Base-by-base conservation (phyloP, 2,888 invertebrate species). In the Rhaphigaster nebulosa region DNA sequence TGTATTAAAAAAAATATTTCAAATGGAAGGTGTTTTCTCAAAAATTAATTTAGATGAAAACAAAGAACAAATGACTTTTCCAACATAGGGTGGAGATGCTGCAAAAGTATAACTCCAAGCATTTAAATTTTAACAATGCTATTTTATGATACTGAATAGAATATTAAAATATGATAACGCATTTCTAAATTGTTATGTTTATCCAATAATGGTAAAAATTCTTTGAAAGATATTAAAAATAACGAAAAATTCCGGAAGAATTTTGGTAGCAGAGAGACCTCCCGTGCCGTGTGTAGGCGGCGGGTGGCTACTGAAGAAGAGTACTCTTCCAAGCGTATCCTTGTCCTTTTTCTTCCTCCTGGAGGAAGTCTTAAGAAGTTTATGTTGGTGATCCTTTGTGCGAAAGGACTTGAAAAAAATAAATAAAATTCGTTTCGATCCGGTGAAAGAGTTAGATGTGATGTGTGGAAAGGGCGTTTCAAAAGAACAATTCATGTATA, bases 241-340 rank as follows among this genome's bases (percentile, higher is more conserved):
- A 76, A 76, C 20, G 70, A 76, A 34, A 76, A 76, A 23, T 20
- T 20, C 0, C 0, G 70, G 70, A 76, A 76, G 70, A 76, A 20
- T 76, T 76, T 76, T 13, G 34, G 34, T 29, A 29, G 6, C 34
- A 10, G 52, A 12, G 18, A 41, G 88, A 88, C 88, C 88, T 41
- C 88, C 88, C 88, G 88, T 56, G 34, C 56, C 26, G 88, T 56
- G 88, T 60, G 88, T 88, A 65, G 60, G 88, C 88, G 88, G 88
- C 60, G 87, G 52, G 54, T 41, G 60, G 56, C 26, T 56, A n/a
- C 88, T 60, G 60, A 88, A 88, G 60, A 56, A 41, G 34, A 23
- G 56, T 5, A 41, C 18, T 65, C 88, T 38, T 41, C 54, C 88
- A 41, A 88, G 41, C 88, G 88, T 88, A 34, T 88, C 88, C n/a